phyloP scores from a whole-genome alignment of 2,797 vertebrate genomes.

The Xenops minutus region DNA sequence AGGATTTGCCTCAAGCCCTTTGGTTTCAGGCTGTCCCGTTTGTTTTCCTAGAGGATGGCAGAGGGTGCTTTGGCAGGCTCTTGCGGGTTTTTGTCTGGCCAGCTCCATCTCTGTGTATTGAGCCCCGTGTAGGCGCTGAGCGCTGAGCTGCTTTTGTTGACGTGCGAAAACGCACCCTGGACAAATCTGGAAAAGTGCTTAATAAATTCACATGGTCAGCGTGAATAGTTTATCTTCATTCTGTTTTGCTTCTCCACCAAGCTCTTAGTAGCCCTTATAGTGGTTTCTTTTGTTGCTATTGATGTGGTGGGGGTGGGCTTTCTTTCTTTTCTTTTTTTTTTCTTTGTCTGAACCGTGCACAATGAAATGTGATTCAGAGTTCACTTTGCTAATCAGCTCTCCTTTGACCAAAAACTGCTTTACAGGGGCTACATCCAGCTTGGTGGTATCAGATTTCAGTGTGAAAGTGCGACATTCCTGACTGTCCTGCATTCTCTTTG shows the following conservation, averaged over 20 bases:
- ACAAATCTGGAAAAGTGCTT: not conserved
- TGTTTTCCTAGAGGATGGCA: not conserved
- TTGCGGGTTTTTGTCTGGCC: not conserved
- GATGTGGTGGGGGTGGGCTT: not conserved
- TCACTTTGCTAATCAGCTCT: slow-evolving; percentile 10
- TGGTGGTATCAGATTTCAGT: slow-evolving; percentile 18
- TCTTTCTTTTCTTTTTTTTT: too few species aligned
- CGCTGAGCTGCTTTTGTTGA: not conserved
- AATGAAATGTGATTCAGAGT: not conserved
- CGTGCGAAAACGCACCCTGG: not conserved
- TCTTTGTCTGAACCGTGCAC: not conserved
- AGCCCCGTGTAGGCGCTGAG: not conserved
- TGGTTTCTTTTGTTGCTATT: too few species aligned
- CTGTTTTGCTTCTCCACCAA: not conserved
- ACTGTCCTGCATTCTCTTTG: not conserved
- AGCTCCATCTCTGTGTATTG: not conserved
- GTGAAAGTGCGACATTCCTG: slow-evolving; percentile 37
- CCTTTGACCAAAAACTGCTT: slow-evolving; percentile 9
- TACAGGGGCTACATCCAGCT: not conserved
- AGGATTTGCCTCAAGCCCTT: not conserved
- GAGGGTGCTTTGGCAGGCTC: not conserved
- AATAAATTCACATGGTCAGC: not conserved
- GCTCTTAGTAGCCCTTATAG: not conserved
- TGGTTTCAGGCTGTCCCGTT: not conserved
- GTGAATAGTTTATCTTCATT: not conserved